Evolutionary conservation across 2,113 vertebrate species (phyloP).

Genomic region (Limnothrissa miodon): DNA sequence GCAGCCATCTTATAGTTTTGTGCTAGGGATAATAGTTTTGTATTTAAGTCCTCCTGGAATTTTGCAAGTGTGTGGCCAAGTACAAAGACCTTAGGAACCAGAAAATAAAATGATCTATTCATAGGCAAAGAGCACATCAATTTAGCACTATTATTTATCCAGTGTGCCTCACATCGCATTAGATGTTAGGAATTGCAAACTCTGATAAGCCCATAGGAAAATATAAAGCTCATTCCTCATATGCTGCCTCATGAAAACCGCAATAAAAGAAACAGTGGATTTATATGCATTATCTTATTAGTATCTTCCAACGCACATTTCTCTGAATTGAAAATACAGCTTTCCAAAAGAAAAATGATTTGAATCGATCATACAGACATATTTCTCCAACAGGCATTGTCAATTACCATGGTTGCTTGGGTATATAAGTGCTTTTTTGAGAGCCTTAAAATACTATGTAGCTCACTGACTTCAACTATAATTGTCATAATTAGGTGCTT

Average conservation of each 20-base stretch:
- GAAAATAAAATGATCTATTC: background rate
- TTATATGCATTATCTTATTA: background rate
- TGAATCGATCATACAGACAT: background rate
- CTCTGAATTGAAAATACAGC: background rate
- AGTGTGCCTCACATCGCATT: background rate
- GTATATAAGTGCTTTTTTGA: constrained; percentile 16
- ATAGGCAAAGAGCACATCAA: background rate
- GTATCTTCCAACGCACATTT: background rate
- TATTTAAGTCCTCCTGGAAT: background rate
- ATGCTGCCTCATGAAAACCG: background rate
- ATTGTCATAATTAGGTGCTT: constrained; percentile 19
- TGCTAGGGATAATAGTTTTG: constrained; percentile 30
- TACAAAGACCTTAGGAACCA: background rate
- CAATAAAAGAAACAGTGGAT: background rate
- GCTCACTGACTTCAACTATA: constrained; percentile 4
- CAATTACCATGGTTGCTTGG: background rate
- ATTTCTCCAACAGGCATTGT: background rate
- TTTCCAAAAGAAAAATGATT: background rate
- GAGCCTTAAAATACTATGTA: constrained; percentile 10
- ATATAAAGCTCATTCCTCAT: background rate
- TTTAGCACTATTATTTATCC: background rate
- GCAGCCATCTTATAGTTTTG: constrained; percentile 42
- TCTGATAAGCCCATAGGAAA: background rate
- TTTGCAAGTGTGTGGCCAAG: background rate
- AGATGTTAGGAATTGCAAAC: background rate